These are phyloP conservation scores for Bombus difficillimus DNA, from an alignment of 1,140 invertebrate genomes.

Conservation along the genomic window DNA sequence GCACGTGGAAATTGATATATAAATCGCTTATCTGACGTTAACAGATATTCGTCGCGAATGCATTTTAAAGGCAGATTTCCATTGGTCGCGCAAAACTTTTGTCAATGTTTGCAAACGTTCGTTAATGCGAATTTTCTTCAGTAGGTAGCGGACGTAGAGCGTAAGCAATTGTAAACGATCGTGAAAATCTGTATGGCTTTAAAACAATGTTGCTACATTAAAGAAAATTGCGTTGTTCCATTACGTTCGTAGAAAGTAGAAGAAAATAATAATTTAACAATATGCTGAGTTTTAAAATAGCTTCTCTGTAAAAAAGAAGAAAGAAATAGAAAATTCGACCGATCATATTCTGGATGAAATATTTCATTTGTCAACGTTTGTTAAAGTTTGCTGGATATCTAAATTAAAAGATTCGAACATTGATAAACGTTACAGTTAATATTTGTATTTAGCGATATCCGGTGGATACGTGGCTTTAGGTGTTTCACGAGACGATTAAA, in stretches of 20 bases:
- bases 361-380: background rate
- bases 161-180: too few species aligned
- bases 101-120: too few species aligned
- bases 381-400: background rate
- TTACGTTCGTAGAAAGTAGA: too few species aligned
- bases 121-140: too few species aligned
- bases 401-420: background rate
- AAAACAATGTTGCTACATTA: too few species aligned
- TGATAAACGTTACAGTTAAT: background rate
- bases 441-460: background rate
- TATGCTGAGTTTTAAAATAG: background rate
- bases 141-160: too few species aligned
- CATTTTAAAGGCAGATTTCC: background rate
- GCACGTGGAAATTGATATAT: background rate
- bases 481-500: constrained; percentile 70
- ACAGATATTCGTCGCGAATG: background rate
- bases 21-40: background rate
- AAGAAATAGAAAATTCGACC: background rate
- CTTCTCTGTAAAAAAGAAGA: background rate
- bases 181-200: too few species aligned
- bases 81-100: too few species aligned
- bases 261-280: background rate
- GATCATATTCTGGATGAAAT: too few species aligned
- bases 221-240: too few species aligned
- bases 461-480: constrained; percentile 40